Percentiles rank a stretch among this genome's conserved stretches.
phyloP scores from a whole-genome alignment of 2,797 vertebrate genomes.

The Miichthys miiuy region DNA sequence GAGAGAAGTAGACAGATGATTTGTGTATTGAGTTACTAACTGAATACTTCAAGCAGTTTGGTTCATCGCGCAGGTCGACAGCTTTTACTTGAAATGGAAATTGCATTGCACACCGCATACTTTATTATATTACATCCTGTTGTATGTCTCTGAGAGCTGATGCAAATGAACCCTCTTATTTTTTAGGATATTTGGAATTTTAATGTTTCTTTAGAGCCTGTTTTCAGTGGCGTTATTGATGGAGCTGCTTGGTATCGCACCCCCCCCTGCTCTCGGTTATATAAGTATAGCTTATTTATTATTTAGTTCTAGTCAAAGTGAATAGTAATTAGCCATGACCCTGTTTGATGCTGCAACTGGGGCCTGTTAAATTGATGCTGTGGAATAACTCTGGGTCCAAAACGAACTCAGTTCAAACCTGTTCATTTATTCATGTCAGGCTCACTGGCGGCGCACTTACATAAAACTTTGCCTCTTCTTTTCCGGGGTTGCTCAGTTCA shows the following conservation, averaged over 20 bases:
- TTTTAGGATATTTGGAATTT: constrained; percentile 26
- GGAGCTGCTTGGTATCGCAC: constrained; percentile 24
- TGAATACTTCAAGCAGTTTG: constrained; percentile 45
- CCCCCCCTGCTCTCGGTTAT: constrained; percentile 50
- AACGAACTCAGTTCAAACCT: constrained; percentile 68
- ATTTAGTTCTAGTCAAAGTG: constrained; percentile 74
- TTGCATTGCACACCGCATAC: constrained; percentile 3
- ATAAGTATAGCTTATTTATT: constrained; percentile 76
- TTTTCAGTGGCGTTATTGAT: constrained; percentile 47
- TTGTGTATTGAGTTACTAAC: constrained; percentile 43
- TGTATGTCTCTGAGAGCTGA: constrained; percentile 11
- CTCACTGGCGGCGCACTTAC: constrained; percentile 56
- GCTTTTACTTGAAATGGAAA: constrained; percentile 50
- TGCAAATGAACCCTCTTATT: constrained; percentile 13
- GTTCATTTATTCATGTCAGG: constrained; percentile 76
- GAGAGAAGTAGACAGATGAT: constrained; percentile 32
- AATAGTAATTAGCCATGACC: constrained; percentile 79
- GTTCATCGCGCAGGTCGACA: constrained; percentile 34
- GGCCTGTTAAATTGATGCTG: constrained; percentile 75
- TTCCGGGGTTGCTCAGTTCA: constrained; percentile 14
- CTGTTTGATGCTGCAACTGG: constrained; percentile 76
- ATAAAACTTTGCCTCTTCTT: constrained; percentile 43
- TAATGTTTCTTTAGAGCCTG: constrained; percentile 27
- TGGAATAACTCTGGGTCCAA: constrained; percentile 68
- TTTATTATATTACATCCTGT: constrained; percentile 23